Evolutionary conservation across 1,140 invertebrate species (phyloP).

Genomic region (Copidosoma floridanum): DNA sequence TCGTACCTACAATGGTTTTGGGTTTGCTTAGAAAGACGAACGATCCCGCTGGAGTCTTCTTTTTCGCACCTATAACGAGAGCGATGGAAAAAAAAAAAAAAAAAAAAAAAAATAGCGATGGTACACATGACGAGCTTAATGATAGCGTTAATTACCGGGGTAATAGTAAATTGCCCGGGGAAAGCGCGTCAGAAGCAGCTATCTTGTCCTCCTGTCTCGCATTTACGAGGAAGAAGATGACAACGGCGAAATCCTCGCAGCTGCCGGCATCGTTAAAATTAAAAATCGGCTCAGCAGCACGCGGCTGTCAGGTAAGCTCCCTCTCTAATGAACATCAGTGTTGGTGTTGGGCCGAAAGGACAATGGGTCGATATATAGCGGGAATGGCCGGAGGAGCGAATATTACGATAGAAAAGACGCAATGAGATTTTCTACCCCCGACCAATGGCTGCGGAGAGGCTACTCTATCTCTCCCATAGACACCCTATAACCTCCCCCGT

Average conservation of each 20-base stretch:
- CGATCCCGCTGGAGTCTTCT: no score
- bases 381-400: not conserved
- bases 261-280: not conserved
- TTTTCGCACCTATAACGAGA: no score
- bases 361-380: not conserved
- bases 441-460: no score
- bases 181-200: no score
- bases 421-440: conserved; percentile 21
- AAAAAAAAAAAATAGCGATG: no score
- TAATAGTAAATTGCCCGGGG: no score
- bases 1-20: no score
- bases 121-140: no score
- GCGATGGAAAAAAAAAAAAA: no score
- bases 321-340: conserved; percentile 10
- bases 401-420: conserved; percentile 11
- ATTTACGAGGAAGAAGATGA: not conserved
- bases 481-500: conserved; percentile 29
- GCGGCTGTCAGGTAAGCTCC: not conserved
- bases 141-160: no score
- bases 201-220: not conserved
- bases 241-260: no score
- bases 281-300: conserved; percentile 1
- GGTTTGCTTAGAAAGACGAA: no score
- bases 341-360: not conserved
- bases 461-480: conserved; percentile 8